Conservation (phyloP, 2,797 vertebrate species). For the Setipinna tenuifilis region DNA sequence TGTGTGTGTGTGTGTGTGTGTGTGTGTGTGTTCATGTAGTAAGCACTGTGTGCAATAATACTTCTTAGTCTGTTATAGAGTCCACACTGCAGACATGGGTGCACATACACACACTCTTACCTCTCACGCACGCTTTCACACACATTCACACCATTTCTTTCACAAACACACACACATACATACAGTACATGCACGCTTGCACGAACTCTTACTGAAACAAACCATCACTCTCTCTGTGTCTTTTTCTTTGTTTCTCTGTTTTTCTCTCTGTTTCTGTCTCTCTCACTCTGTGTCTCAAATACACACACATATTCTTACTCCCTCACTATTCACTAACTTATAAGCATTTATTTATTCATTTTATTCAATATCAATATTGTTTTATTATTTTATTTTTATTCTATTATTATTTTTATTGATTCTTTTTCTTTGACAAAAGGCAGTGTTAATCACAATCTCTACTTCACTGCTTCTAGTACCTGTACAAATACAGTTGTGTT, state of each 20-base stretch:
- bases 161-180: conserved; percentile 10
- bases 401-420: too few relatives aligned
- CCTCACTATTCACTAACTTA: too few relatives aligned
- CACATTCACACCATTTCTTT: background rate
- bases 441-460: too few relatives aligned
- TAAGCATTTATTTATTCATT: too few relatives aligned
- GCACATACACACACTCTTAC: background rate
- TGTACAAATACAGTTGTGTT: too few relatives aligned
- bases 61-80: background rate
- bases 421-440: too few relatives aligned
- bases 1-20: conserved; percentile 31
- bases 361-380: too few relatives aligned
- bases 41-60: background rate
- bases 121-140: background rate
- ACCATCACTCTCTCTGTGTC: conserved; percentile 17
- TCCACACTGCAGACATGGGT: background rate
- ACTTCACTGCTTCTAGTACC: too few relatives aligned
- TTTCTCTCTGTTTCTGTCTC: background rate
- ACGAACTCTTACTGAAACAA: background rate
- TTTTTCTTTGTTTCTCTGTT: background rate
- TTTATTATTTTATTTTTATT: too few relatives aligned
- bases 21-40: conserved; percentile 18
- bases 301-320: background rate
- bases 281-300: conserved; percentile 28
- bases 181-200: background rate